Conservation (phyloP, 1,140 invertebrate genomes). For the Procambarus virginalis region DNA sequence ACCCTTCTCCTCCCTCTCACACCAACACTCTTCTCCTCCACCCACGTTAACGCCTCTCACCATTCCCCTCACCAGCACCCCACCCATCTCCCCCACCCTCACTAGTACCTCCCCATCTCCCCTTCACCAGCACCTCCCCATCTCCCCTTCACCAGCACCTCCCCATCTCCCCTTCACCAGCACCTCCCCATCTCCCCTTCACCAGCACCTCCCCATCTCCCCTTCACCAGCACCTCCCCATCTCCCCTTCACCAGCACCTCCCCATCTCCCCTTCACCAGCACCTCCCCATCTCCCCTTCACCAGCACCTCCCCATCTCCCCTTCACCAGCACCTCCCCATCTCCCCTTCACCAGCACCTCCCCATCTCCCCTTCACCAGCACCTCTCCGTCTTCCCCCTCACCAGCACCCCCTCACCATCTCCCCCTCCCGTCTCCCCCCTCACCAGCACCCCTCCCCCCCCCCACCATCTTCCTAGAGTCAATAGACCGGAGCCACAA, state of each 20-base stretch:
- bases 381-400: neutral
- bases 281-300: too few relatives aligned
- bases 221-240: too few relatives aligned
- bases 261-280: neutral
- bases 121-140: neutral
- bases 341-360: neutral
- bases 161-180: neutral
- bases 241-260: too few relatives aligned
- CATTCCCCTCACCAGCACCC: too few relatives aligned
- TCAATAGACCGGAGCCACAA: conserved; percentile 33
- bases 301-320: neutral
- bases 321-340: neutral
- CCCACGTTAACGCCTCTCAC: too few relatives aligned
- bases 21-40: too few relatives aligned
- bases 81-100: too few relatives aligned
- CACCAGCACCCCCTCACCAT: too few relatives aligned
- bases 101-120: too few relatives aligned
- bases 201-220: neutral
- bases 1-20: too few relatives aligned
- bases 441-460: neutral
- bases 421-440: neutral
- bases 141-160: neutral
- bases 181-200: neutral
- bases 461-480: neutral
- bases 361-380: neutral